Percentiles rank a stretch among this genome's conserved stretches.
Conservation (phyloP, 2,797 vertebrate species). For the Galaxias olidus region DNA sequence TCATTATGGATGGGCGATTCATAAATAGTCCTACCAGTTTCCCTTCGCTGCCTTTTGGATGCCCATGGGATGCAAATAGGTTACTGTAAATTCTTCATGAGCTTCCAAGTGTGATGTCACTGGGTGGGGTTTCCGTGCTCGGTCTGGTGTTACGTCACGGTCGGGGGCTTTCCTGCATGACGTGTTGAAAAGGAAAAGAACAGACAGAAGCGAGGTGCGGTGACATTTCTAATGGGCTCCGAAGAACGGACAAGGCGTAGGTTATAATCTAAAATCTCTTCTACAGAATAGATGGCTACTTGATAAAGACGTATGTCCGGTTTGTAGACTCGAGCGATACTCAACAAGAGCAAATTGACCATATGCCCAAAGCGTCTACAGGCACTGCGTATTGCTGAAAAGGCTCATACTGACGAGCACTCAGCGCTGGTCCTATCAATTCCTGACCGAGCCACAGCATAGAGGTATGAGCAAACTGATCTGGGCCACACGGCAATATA, state of each 20-base stretch:
- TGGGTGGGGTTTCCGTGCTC: conserved; percentile 57
- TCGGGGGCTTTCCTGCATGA: conserved; percentile 76
- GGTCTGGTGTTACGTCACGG: conserved; percentile 49
- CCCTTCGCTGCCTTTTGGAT: background rate
- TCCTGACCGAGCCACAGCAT: background rate
- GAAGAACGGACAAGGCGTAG: background rate
- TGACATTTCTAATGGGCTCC: conserved; percentile 34
- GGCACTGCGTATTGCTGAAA: background rate
- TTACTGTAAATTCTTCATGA: conserved; percentile 12
- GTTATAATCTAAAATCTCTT: background rate
- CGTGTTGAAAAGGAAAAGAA: conserved; percentile 50
- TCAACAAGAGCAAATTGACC: background rate
- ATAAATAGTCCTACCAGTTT: too few relatives aligned
- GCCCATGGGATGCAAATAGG: background rate
- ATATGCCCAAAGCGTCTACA: background rate
- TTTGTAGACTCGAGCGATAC: background rate
- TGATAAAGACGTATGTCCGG: background rate
- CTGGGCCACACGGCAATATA: background rate
- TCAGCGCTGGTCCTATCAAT: conserved; percentile 2
- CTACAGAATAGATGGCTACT: background rate
- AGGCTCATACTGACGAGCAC: background rate
- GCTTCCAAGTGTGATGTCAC: conserved; percentile 31
- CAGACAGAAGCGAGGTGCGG: conserved; percentile 35
- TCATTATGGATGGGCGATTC: too few relatives aligned
- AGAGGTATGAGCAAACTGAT: conserved; percentile 15